phyloP scores from a whole-genome alignment of 92 coral and sea anemone species.

The Bergia sp. region DNA sequence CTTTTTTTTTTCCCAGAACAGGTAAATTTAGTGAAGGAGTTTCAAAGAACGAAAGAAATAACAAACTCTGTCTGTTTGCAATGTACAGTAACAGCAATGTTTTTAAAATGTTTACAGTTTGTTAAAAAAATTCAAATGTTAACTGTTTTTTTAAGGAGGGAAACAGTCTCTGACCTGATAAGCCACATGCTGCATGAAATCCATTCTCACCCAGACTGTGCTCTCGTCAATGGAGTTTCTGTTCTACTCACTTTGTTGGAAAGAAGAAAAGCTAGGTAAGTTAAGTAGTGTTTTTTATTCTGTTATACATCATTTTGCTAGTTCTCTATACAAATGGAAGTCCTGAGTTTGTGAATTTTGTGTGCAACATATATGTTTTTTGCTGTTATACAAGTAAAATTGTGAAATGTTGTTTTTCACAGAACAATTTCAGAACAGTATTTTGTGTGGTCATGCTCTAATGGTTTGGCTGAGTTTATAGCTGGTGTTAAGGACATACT shows the following conservation, averaged over 20 bases:
- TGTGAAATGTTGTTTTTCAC: neutral
- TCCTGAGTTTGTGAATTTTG: neutral
- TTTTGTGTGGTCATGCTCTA: too few species aligned
- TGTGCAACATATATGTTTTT: neutral
- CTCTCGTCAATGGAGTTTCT: slow-evolving; percentile 92
- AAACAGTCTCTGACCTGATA: slow-evolving; percentile 80
- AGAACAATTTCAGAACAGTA: neutral
- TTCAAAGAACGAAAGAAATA: too few species aligned
- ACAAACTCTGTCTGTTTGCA: neutral
- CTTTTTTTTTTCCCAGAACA: too few species aligned
- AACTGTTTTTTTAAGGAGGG: slow-evolving; percentile 72
- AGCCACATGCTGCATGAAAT: slow-evolving; percentile 93
- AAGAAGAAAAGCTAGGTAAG: slow-evolving; percentile 88
- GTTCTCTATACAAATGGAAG: neutral
- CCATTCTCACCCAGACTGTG: slow-evolving; percentile 90
- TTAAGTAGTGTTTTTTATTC: neutral
- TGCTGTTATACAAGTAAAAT: neutral
- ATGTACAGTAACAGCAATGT: neutral
- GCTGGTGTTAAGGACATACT: too few species aligned
- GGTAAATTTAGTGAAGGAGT: too few species aligned
- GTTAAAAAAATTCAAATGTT: neutral
- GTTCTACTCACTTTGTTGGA: slow-evolving; percentile 92
- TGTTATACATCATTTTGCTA: neutral
- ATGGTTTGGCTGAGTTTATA: too few species aligned
- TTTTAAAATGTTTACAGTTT: neutral